Conservation (phyloP, 2,888 invertebrate genomes). For the Boloria euphrosyne region DNA sequence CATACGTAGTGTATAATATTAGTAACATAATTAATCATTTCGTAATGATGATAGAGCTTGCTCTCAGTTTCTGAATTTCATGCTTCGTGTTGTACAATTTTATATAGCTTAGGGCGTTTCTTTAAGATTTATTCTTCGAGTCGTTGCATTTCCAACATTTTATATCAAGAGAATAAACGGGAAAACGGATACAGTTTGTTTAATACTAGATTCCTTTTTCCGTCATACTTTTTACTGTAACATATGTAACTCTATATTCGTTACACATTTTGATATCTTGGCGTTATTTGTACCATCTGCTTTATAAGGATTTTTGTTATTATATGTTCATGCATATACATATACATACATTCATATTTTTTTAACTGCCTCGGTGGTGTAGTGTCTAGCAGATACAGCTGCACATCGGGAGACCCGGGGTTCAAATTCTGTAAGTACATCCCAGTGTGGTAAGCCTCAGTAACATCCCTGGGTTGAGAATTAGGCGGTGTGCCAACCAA, state of each 20-base stretch:
- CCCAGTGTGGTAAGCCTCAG: too few relatives aligned
- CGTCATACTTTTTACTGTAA: constrained; percentile 14
- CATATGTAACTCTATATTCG: constrained; percentile 12
- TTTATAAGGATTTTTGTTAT: not conserved
- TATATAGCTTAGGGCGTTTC: constrained; percentile 33
- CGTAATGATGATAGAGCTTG: constrained; percentile 38
- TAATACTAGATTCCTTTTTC: constrained; percentile 14
- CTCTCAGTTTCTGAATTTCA: constrained; percentile 23
- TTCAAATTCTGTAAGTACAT: too few relatives aligned
- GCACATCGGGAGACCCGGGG: too few relatives aligned
- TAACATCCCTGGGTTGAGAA: too few relatives aligned
- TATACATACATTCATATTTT: too few relatives aligned
- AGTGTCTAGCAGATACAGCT: too few relatives aligned
- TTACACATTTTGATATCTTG: constrained; percentile 11
- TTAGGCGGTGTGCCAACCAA: too few relatives aligned
- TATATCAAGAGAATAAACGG: constrained; percentile 11
- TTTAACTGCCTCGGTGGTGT: too few relatives aligned
- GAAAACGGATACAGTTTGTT: constrained; percentile 12
- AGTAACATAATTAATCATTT: constrained; percentile 30
- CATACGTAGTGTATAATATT: not conserved
- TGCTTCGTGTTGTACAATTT: constrained; percentile 27
- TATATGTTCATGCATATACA: too few relatives aligned
- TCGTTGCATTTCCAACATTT: constrained; percentile 14
- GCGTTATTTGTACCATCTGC: not conserved
- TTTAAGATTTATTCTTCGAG: constrained; percentile 29